Percentiles rank a stretch among this genome's conserved stretches.
These are phyloP conservation scores for Hyles vespertilio DNA, from an alignment of 1,140 invertebrate species.

Conservation along the genomic window DNA sequence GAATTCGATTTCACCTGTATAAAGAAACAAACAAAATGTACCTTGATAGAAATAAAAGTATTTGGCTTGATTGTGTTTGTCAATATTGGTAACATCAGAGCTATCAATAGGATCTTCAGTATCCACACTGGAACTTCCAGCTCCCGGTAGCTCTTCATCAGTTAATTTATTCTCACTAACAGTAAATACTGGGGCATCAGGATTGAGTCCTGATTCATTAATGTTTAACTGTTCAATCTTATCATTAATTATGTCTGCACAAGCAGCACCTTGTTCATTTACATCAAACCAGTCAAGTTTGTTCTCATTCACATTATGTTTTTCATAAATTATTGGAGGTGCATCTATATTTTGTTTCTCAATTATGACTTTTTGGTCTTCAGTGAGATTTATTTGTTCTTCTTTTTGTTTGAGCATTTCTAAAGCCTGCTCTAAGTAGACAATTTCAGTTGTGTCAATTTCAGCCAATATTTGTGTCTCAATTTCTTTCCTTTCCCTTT, in stretches of 20 bases:
- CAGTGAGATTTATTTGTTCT: slow-evolving; percentile 40
- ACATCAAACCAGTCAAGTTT: slow-evolving; percentile 69
- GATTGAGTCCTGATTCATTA: slow-evolving; percentile 42
- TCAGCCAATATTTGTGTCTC: slow-evolving; percentile 77
- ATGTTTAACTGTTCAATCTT: slow-evolving; percentile 44
- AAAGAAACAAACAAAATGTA: slow-evolving; percentile 39
- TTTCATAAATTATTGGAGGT: slow-evolving; percentile 49
- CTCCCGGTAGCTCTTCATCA: slow-evolving; percentile 25
- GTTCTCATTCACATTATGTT: slow-evolving; percentile 45
- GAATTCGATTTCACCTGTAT: no score
- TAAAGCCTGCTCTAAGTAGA: slow-evolving; percentile 89
- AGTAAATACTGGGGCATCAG: slow-evolving; percentile 46
- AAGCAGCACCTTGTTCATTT: slow-evolving; percentile 49
- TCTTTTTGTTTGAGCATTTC: slow-evolving; percentile 52
- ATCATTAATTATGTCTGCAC: slow-evolving; percentile 40
- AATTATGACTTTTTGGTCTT: slow-evolving; percentile 21
- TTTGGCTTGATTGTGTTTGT: slow-evolving; percentile 72
- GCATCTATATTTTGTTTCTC: slow-evolving; percentile 20
- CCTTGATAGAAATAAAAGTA: slow-evolving; percentile 94
- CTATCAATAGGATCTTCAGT: slow-evolving; percentile 6
- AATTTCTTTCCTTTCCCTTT: slow-evolving; percentile 84
- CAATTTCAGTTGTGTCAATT: slow-evolving; percentile 86
- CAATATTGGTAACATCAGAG: slow-evolving; percentile 37
- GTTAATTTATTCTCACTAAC: slow-evolving; percentile 30
- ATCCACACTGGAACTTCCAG: background rate